Conservation (phyloP, 2,888 invertebrate species). For the Dexiosoma caninum region DNA sequence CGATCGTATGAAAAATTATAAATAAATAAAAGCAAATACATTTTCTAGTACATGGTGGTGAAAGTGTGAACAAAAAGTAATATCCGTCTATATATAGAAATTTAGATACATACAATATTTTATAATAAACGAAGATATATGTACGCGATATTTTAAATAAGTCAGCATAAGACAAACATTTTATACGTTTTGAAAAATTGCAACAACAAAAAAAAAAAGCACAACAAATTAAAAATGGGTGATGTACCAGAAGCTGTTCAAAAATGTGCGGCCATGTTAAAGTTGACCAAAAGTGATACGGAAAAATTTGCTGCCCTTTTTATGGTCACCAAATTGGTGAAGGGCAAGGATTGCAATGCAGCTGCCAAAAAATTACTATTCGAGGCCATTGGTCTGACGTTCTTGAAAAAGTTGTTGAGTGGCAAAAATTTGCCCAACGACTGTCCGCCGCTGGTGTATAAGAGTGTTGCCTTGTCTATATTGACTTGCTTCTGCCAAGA, state of each 20-base stretch:
- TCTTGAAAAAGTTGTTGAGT: slow-evolving; percentile 88
- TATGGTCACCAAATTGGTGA: slow-evolving; percentile 93
- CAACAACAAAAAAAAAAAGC: too few species aligned
- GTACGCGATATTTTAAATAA: slow-evolving; percentile 31
- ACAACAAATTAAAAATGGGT: too few species aligned
- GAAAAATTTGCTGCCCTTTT: slow-evolving; percentile 95
- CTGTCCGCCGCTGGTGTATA: slow-evolving; percentile 93
- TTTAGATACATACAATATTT: slow-evolving; percentile 53
- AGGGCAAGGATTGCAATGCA: slow-evolving; percentile 87
- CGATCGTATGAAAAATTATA: slow-evolving; percentile 6
- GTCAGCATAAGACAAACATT: background rate
- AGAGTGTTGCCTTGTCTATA: slow-evolving; percentile 92
- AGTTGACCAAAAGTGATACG: slow-evolving; percentile 89
- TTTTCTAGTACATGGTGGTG: slow-evolving; percentile 26
- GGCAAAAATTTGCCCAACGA: slow-evolving; percentile 89
- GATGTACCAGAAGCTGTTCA: slow-evolving; percentile 87
- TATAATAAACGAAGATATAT: slow-evolving; percentile 17
- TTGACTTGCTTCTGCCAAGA: slow-evolving; percentile 91
- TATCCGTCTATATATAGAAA: slow-evolving; percentile 57
- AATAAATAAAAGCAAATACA: too few species aligned
- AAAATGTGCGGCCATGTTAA: slow-evolving; percentile 89
- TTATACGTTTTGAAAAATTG: background rate
- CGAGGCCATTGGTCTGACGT: slow-evolving; percentile 93
- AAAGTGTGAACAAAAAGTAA: slow-evolving; percentile 56
- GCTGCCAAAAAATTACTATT: slow-evolving; percentile 89